phyloP scores from a whole-genome alignment of 2,888 invertebrate species.

The Crioceris asparagi region DNA sequence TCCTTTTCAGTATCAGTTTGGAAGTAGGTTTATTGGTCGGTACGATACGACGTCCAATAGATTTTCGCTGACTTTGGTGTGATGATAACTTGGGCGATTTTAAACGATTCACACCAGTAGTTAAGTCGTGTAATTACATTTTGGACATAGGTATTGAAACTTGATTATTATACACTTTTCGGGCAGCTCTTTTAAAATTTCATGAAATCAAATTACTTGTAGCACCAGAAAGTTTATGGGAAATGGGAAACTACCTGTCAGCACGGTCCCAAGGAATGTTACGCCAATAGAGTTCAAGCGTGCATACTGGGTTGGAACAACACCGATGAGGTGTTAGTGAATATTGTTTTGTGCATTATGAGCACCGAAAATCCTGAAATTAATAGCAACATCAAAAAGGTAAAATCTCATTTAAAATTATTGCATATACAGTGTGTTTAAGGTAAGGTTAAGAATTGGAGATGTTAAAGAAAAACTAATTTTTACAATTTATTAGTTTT shows the following conservation, averaged over 20 bases:
- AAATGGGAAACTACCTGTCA: constrained; percentile 33
- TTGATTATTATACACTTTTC: neutral
- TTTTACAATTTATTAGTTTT: too few species aligned
- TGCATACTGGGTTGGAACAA: constrained; percentile 29
- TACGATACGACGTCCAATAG: neutral
- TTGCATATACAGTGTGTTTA: neutral
- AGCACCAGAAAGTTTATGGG: constrained; percentile 7
- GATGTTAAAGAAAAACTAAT: too few species aligned
- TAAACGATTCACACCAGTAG: constrained; percentile 1
- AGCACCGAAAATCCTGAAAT: constrained; percentile 10
- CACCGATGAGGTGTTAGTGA: constrained; percentile 5
- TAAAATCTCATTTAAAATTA: constrained; percentile 5
- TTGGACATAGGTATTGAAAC: neutral
- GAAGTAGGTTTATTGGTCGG: constrained; percentile 4
- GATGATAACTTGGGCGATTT: constrained; percentile 3
- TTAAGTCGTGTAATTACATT: constrained; percentile 2
- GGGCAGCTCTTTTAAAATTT: neutral
- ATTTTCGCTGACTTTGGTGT: neutral
- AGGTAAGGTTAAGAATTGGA: too few species aligned
- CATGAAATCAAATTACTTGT: neutral
- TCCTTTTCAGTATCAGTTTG: constrained; percentile 1
- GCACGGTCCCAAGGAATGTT: constrained; percentile 42
- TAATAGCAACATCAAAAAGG: constrained; percentile 10
- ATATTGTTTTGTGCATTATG: constrained; percentile 16
- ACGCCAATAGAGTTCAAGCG: constrained; percentile 42